Conservation (phyloP, 30 jellyfish, hydroid and myxozoan genomes). For the Hydractinia symbiolongicarpus region DNA sequence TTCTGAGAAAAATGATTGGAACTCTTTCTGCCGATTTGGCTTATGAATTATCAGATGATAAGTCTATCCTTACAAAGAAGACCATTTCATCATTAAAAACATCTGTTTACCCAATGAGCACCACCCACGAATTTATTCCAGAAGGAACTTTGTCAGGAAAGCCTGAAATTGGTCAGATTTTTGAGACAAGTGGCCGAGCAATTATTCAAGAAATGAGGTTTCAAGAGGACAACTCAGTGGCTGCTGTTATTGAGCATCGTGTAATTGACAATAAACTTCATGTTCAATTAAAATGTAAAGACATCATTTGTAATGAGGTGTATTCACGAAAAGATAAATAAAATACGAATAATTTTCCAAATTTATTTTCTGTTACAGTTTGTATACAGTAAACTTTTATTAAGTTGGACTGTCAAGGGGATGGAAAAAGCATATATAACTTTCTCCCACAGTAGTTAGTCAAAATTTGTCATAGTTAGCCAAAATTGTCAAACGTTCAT, state of each 20-base stretch:
- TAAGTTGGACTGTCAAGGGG: no score
- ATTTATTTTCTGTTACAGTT: no score
- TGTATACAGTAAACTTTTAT: no score
- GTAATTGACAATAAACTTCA: slow-evolving; percentile 29
- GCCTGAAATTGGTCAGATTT: slow-evolving; percentile 33
- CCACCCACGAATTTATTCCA: slow-evolving; percentile 21
- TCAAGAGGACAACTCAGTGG: slow-evolving; percentile 14
- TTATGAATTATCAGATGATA: slow-evolving; percentile 28
- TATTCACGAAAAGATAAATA: not conserved
- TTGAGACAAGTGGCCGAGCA: slow-evolving; percentile 35
- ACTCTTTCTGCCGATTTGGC: slow-evolving; percentile 30
- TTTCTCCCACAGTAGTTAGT: no score
- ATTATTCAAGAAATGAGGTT: slow-evolving; percentile 44
- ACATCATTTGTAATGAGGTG: slow-evolving; percentile 28
- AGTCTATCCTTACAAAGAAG: slow-evolving; percentile 10
- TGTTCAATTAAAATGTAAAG: slow-evolving; percentile 29
- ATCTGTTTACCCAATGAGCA: slow-evolving; percentile 26
- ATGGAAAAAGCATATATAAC: no score
- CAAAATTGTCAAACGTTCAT: no score
- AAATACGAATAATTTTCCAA: not conserved
- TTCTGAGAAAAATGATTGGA: slow-evolving; percentile 23
- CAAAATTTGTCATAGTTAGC: no score
- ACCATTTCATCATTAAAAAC: slow-evolving; percentile 20
- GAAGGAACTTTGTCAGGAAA: slow-evolving; percentile 41
- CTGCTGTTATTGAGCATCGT: slow-evolving; percentile 27